Percentiles rank a stretch among this genome's conserved stretches.
phyloP scores from a whole-genome alignment of 1,140 invertebrate species.

The Neodiprion pinetum region DNA sequence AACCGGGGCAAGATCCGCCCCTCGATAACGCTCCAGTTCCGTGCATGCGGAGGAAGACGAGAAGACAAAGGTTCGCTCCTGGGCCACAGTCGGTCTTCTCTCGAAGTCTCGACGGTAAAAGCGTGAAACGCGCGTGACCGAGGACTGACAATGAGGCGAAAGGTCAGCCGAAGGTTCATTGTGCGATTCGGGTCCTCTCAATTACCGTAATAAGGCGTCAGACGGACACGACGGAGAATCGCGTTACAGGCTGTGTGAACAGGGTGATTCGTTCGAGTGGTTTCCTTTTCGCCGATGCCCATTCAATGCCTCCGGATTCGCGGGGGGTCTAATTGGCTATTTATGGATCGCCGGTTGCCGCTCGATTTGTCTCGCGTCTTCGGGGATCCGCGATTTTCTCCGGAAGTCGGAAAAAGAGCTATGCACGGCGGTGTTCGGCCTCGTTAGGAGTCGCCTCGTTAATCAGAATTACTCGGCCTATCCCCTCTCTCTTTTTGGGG shows the following conservation, averaged over 20 bases:
- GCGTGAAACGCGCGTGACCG: too few species aligned
- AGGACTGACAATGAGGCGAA: too few species aligned
- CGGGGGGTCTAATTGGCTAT: background rate
- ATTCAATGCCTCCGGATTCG: background rate
- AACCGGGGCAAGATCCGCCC: too few species aligned
- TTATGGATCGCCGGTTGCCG: background rate
- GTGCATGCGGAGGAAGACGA: too few species aligned
- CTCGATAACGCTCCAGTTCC: too few species aligned
- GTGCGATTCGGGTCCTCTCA: too few species aligned
- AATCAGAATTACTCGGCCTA: constrained; percentile 7
- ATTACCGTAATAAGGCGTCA: too few species aligned
- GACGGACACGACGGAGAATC: too few species aligned
- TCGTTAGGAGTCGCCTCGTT: constrained; percentile 20
- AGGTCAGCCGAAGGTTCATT: too few species aligned
- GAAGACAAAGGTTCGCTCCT: too few species aligned
- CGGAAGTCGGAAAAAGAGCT: constrained; percentile 12
- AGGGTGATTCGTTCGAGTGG: background rate
- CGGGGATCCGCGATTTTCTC: background rate
- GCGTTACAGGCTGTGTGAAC: background rate
- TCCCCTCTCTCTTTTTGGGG: background rate
- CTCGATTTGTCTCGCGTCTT: constrained; percentile 3
- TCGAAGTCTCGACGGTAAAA: too few species aligned
- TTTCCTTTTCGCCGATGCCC: background rate
- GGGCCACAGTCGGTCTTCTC: too few species aligned
- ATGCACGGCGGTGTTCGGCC: background rate